Evolutionary conservation across 2,113 vertebrate species (phyloP).

Genomic region (Alaudala cheleensis): DNA sequence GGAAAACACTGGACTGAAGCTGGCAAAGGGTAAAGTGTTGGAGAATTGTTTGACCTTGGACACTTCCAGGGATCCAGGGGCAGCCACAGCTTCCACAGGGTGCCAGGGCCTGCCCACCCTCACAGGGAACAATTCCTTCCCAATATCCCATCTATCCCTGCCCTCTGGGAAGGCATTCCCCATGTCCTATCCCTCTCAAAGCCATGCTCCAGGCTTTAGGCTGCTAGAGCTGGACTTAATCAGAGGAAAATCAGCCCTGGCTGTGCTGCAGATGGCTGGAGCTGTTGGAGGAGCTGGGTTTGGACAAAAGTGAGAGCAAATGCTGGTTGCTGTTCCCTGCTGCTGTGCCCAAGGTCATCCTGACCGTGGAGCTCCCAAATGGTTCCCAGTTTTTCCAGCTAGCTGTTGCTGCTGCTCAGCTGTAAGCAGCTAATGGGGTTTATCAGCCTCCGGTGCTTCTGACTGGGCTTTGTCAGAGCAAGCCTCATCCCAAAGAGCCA

Average conservation of each 20-base stretch:
- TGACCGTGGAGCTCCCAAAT: not conserved
- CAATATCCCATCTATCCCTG: not conserved
- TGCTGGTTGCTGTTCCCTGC: accelerated
- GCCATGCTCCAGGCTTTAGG: accelerated
- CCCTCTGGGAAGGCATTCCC: not conserved
- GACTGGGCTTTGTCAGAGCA: not conserved
- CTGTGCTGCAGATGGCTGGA: not conserved
- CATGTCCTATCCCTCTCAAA: not conserved
- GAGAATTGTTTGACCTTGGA: not conserved
- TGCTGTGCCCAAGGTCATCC: not conserved
- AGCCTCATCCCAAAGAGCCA: not conserved
- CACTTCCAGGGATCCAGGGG: not conserved
- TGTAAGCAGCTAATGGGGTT: not conserved
- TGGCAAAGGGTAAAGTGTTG: not conserved
- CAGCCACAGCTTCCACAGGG: not conserved
- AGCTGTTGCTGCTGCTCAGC: not conserved
- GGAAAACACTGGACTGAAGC: not conserved
- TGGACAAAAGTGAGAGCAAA: not conserved
- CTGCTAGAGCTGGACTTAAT: not conserved
- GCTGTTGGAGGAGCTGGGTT: not conserved
- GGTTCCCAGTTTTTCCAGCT: not conserved
- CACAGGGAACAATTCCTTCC: accelerated
- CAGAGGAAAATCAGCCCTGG: not conserved
- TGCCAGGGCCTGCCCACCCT: accelerated
- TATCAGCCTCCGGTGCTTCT: not conserved